Conservation (phyloP, 2,797 vertebrate species). For the Cyclura pinguis region DNA sequence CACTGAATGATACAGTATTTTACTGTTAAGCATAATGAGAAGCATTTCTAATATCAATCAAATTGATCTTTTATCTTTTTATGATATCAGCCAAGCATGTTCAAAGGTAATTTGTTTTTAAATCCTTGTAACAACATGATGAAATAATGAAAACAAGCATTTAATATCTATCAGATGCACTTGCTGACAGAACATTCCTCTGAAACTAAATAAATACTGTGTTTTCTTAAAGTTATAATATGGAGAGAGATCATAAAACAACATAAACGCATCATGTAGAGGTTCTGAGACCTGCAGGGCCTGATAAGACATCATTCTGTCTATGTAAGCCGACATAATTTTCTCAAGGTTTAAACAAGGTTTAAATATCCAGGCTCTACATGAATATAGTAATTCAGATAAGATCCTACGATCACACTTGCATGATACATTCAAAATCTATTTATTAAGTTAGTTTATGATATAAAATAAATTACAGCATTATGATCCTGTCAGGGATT, state of each 20-base stretch:
- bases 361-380: neutral
- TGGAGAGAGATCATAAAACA: constrained; percentile 16
- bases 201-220: neutral
- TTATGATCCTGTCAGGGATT: too few relatives aligned
- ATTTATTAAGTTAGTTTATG: too few relatives aligned
- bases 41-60: constrained; percentile 63
- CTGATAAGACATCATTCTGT: constrained; percentile 28
- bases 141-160: constrained; percentile 57
- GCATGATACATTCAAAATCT: neutral
- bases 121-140: constrained; percentile 58
- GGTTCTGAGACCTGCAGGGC: constrained; percentile 18
- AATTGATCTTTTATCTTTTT: constrained; percentile 56
- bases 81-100: constrained; percentile 46
- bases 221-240: constrained; percentile 38
- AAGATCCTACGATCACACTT: constrained; percentile 4
- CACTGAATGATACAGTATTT: constrained; percentile 56
- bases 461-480: too few relatives aligned
- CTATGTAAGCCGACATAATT: constrained; percentile 10
- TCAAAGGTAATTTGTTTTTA: constrained; percentile 72
- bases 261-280: neutral
- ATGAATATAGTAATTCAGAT: constrained; percentile 39
- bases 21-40: constrained; percentile 69
- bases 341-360: neutral
- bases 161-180: constrained; percentile 63
- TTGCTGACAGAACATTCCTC: constrained; percentile 40